Evolutionary conservation across 2,888 invertebrate genomes (phyloP).

Genomic region (Hemistola chrysoprasaria): DNA sequence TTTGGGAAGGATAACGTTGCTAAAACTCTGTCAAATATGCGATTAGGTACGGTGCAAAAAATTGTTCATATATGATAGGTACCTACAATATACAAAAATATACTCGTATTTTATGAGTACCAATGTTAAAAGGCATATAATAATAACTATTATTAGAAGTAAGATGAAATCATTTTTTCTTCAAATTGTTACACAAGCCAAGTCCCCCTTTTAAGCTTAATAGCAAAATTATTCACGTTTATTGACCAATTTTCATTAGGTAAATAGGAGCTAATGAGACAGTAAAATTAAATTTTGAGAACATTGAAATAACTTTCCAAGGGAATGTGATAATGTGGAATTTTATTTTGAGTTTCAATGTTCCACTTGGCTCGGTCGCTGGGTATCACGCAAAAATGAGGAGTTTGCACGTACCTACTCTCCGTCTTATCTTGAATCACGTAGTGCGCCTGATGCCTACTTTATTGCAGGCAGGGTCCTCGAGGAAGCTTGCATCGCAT

Average conservation of each 20-base stretch:
- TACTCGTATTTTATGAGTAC: too few species aligned
- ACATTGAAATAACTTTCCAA: constrained; percentile 43
- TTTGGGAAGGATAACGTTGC: background rate
- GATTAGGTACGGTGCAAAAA: too few species aligned
- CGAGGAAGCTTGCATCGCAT: constrained; percentile 46
- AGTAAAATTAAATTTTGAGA: constrained; percentile 33
- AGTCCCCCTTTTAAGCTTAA: background rate
- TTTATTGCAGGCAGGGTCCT: constrained; percentile 61
- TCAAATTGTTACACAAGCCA: too few species aligned
- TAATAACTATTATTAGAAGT: too few species aligned
- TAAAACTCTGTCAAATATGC: constrained; percentile 1
- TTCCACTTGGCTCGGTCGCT: constrained; percentile 44
- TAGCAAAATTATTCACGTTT: background rate
- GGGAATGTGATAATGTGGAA: constrained; percentile 57
- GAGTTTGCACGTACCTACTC: constrained; percentile 61
- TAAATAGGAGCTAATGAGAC: constrained; percentile 32
- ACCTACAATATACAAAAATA: too few species aligned
- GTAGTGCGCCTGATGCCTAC: constrained; percentile 63
- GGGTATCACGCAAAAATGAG: constrained; percentile 45
- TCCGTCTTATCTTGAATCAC: constrained; percentile 59
- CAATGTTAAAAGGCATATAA: too few species aligned
- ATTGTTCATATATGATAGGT: too few species aligned
- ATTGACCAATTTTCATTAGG: constrained; percentile 6
- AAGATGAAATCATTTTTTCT: too few species aligned
- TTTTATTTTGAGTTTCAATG: constrained; percentile 47